A percentile compares a stretch with the other conserved stretches of the same genome.
Evolutionary conservation across 2,113 vertebrate species (phyloP).

Genomic region (Elanoides forficatus): DNA sequence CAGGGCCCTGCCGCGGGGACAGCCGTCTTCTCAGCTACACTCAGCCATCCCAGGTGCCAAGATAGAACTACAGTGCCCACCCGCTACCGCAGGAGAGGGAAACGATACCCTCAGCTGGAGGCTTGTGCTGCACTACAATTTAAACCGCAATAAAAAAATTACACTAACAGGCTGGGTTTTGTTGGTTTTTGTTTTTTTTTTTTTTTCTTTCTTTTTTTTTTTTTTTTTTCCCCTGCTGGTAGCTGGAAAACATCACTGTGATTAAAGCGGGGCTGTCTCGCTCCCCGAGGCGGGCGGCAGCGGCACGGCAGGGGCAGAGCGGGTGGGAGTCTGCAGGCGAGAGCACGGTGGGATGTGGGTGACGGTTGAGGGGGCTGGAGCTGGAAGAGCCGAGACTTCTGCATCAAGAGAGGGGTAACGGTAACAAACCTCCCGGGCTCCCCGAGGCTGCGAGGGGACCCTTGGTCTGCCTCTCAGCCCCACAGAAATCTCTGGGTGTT

Average conservation of each 20-base stretch:
- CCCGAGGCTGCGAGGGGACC: not conserved
- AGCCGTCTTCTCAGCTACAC: not conserved
- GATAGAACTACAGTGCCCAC: not conserved
- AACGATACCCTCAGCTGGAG: too few relatives aligned
- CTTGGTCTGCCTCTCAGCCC: not conserved
- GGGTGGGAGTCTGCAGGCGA: not conserved
- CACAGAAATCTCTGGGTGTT: accelerated
- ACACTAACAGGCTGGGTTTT: accelerated
- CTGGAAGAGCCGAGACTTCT: not conserved
- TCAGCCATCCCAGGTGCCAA: not conserved
- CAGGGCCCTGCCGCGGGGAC: not conserved
- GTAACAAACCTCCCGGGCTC: not conserved
- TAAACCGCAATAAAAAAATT: not conserved
- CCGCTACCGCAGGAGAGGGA: not conserved
- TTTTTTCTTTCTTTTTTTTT: accelerated
- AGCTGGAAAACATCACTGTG: not conserved
- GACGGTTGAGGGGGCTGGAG: not conserved
- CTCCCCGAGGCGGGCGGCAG: accelerated
- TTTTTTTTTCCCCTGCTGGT: not conserved
- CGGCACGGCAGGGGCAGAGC: not conserved
- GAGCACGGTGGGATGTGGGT: not conserved
- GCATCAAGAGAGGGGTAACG: not conserved
- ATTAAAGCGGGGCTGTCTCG: accelerated
- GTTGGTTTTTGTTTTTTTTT: too few relatives aligned
- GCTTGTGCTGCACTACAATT: not conserved